phyloP scores from a whole-genome alignment of 2,888 invertebrate genomes.

The Tipula lateralis region DNA sequence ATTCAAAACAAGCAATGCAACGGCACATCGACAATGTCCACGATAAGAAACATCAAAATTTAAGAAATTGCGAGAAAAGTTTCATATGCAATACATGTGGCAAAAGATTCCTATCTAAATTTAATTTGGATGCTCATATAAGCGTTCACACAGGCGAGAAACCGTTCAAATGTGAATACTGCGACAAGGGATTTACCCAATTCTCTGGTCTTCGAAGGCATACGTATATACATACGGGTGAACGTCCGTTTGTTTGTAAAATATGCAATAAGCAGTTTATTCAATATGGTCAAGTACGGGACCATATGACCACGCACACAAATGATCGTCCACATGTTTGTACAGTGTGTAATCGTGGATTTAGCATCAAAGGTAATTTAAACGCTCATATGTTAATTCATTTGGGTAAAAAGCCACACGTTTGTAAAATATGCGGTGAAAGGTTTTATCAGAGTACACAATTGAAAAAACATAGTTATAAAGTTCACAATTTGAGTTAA shows the following conservation, averaged over 20 bases:
- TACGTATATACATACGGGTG: constrained; percentile 28
- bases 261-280: constrained; percentile 27
- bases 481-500: background rate
- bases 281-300: constrained; percentile 30
- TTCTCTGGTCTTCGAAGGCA: constrained; percentile 29
- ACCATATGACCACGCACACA: constrained; percentile 28
- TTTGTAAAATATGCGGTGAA: background rate
- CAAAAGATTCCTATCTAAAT: constrained; percentile 43
- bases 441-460: background rate
- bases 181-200: constrained; percentile 29
- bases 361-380: constrained; percentile 34
- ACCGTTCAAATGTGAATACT: constrained; percentile 30
- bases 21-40: constrained; percentile 35
- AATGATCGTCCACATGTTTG: constrained; percentile 30
- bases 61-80: constrained; percentile 34
- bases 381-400: constrained; percentile 33
- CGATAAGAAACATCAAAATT: constrained; percentile 33
- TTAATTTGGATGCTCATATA: constrained; percentile 43
- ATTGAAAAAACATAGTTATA: background rate
- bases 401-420: background rate
- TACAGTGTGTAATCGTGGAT: constrained; percentile 34
- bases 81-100: constrained; percentile 40
- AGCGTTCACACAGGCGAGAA: constrained; percentile 31
- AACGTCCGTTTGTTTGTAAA: constrained; percentile 29
- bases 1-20: constrained; percentile 34